Percentiles rank a stretch among this genome's conserved stretches.
Conservation (phyloP, 2,888 invertebrate genomes). For the Oligia latruncula region DNA sequence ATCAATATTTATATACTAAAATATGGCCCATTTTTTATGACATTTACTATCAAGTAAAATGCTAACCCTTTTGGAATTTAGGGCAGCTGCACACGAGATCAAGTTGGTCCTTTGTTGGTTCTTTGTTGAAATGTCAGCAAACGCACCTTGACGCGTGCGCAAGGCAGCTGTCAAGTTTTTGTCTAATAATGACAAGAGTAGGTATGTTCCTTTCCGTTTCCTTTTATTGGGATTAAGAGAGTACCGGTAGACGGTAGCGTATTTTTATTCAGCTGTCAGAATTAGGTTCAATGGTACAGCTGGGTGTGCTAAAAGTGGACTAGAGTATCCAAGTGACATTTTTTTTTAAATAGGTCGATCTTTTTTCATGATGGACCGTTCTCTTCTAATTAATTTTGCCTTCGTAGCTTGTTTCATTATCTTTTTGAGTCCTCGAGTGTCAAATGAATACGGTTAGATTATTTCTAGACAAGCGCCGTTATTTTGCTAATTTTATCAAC, state of each 20-base stretch:
- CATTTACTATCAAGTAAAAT: constrained; percentile 37
- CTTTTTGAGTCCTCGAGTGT: background rate
- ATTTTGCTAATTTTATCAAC: background rate
- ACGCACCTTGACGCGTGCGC: constrained; percentile 72
- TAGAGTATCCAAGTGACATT: background rate
- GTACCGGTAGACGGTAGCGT: background rate
- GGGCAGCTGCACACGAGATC: constrained; percentile 55
- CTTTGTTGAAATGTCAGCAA: constrained; percentile 71
- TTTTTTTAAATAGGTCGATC: background rate
- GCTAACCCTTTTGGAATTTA: constrained; percentile 47
- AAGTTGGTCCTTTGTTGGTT: constrained; percentile 60
- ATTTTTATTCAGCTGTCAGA: background rate
- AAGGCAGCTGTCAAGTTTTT: constrained; percentile 66
- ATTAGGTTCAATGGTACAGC: constrained; percentile 5
- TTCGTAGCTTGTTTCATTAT: background rate
- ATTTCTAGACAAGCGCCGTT: no score
- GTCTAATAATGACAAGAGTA: constrained; percentile 56
- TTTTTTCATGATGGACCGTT: background rate
- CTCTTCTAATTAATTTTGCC: background rate
- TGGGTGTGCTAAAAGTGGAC: background rate
- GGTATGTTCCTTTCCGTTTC: no score
- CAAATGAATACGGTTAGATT: background rate
- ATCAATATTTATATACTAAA: background rate
- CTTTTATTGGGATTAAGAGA: constrained; percentile 8
- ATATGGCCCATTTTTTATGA: background rate